Evolutionary conservation across 2,113 vertebrate species (phyloP), one percentile per base, ranked within the genome.

Genomic region (Sisor rabdophorus): DNA sequence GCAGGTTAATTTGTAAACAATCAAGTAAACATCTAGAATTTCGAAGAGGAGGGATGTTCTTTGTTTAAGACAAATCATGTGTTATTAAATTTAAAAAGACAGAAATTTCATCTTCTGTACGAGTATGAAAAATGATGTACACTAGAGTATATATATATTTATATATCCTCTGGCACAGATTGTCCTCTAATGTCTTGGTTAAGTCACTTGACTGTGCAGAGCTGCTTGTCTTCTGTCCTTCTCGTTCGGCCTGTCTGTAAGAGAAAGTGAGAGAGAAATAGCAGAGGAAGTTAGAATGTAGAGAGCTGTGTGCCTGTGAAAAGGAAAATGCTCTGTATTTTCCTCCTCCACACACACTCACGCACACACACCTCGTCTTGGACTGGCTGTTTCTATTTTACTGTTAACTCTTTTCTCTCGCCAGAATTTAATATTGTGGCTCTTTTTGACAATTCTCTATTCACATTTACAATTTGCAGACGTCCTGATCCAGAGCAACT

Each of bases 261-360:
- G 85, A 79, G 87, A 89, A 85, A 81, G 54, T 86, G 85, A 79
- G 87, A 89, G 85, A 81, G 54, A 81, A 85, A 83, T 72, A 87
- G 85, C 89, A 86, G 87, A 91, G 90, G 89, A 92, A 92, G 89
- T 92, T 84, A 89, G 30, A 82, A 85, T 82, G 85, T 78, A 36
- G 63, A 73, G 63, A 73, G 68, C 70, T 50, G 73, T 52, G 75
- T 65, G 80, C 40, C 59, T 75, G 71, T 24, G 22, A 22, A 76
- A 52, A 24, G 67, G 89, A 90, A 89, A 88, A 88, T 87, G 89
- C 90, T 88, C 89, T 85, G 88, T 86, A 52, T 67, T 72, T 48
- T 17, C 65, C 47, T 28, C 64, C 40, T 26, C n/a, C 22, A 26
- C 63, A 24, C 22, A 47, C 9, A 50, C 22, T 13, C 63, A 47